phyloP scores from a whole-genome alignment of 1,140 invertebrate species.

The Hormaphis cornu region DNA sequence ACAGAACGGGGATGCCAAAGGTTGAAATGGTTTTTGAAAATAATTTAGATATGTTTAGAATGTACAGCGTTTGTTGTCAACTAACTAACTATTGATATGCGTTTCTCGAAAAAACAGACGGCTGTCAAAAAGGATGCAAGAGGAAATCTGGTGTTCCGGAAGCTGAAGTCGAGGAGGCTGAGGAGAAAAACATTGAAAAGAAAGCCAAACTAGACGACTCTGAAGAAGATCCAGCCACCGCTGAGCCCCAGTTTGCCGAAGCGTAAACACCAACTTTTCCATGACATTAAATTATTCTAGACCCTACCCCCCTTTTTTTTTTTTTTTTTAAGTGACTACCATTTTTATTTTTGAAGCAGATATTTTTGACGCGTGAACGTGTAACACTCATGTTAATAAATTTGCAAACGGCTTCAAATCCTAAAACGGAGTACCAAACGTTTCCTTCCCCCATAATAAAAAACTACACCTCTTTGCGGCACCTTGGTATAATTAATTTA shows the following conservation, averaged over 20 bases:
- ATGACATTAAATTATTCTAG: constrained; percentile 31
- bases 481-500: constrained; percentile 26
- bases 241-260: constrained; percentile 22
- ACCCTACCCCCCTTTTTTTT: constrained; percentile 18
- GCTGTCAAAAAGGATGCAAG: constrained; percentile 4
- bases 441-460: constrained; percentile 1
- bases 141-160: constrained; percentile 26
- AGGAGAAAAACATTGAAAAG: constrained; percentile 1
- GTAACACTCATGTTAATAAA: constrained; percentile 18
- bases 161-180: neutral
- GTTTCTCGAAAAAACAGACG: constrained; percentile 1
- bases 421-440: constrained; percentile 2
- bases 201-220: constrained; percentile 19
- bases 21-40: neutral
- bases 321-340: constrained; percentile 8
- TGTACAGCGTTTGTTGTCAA: neutral
- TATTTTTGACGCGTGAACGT: constrained; percentile 8
- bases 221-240: constrained; percentile 26
- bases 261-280: constrained; percentile 22
- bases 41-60: neutral
- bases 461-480: constrained; percentile 9
- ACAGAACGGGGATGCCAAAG: constrained; percentile 18
- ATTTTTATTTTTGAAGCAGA: constrained; percentile 23
- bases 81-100: neutral
- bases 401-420: constrained; percentile 6